A percentile compares a stretch with the other conserved stretches of the same genome.
Conservation (phyloP, 1,140 invertebrate species). For the Leptinotarsa undecemlineata region DNA sequence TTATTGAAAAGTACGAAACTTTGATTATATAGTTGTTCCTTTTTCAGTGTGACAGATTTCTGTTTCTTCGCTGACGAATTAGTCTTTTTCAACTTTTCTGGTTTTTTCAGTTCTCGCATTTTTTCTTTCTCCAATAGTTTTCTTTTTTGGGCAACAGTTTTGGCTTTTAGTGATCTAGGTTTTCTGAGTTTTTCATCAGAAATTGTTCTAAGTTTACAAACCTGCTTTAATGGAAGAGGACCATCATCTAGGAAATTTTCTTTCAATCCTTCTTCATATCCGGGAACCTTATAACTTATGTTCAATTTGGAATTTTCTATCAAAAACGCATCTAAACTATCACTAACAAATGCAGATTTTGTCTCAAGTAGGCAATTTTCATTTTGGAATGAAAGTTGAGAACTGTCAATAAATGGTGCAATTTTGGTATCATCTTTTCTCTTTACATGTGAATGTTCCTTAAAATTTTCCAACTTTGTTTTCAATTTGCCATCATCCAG, state of each 20-base stretch:
- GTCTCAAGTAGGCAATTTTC: conserved; percentile 24
- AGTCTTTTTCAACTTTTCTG: conserved; percentile 22
- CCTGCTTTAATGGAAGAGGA: conserved; percentile 15
- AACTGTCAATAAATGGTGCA: not conserved
- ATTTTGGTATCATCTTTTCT: conserved; percentile 7
- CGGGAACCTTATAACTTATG: conserved; percentile 48
- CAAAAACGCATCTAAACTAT: conserved; percentile 46
- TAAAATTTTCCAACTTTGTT: not conserved
- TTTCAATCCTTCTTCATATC: conserved; percentile 44
- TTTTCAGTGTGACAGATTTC: not conserved
- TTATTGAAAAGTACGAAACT: conserved; percentile 44
- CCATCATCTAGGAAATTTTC: conserved; percentile 28
- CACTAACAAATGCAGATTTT: conserved; percentile 48
- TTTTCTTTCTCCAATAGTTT: conserved; percentile 44
- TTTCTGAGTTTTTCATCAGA: conserved; percentile 32
- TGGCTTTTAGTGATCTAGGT: conserved; percentile 47
- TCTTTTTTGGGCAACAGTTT: conserved; percentile 53
- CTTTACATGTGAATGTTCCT: not conserved
- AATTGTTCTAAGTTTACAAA: conserved; percentile 21
- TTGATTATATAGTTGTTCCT: conserved; percentile 25
- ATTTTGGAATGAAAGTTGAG: conserved; percentile 11
- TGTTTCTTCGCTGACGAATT: conserved; percentile 4
- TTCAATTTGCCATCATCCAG: not conserved
- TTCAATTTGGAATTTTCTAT: conserved; percentile 45
- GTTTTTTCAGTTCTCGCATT: conserved; percentile 29